phyloP scores from a whole-genome alignment of 2,797 vertebrate genomes.

The Channa striata region DNA sequence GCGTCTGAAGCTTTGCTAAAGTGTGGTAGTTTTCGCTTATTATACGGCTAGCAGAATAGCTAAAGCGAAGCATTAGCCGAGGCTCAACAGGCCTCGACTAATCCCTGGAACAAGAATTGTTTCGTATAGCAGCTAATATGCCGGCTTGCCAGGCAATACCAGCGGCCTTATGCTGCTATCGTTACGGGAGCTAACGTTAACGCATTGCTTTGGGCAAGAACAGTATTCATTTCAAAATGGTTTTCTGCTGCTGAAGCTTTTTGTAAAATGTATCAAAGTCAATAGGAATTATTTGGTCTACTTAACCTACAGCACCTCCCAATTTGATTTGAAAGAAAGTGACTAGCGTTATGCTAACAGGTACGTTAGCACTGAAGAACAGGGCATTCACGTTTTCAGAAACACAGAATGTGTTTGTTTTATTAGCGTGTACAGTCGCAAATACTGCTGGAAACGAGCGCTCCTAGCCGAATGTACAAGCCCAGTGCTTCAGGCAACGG shows the following conservation, averaged over 20 bases:
- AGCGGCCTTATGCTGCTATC: neutral
- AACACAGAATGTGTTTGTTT: neutral
- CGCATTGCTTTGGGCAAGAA: neutral
- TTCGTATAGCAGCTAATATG: conserved; percentile 14
- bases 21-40: neutral
- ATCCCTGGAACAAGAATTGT: conserved; percentile 77
- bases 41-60: conserved; percentile 9
- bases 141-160: conserved; percentile 21
- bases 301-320: neutral
- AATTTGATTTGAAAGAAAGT: neutral
- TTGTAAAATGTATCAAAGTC: no score
- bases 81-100: conserved; percentile 76
- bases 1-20: neutral
- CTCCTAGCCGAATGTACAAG: neutral
- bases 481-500: neutral
- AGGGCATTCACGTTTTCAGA: no score
- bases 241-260: no score
- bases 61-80: conserved; percentile 35
- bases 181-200: neutral
- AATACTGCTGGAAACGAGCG: no score
- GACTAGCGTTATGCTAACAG: neutral
- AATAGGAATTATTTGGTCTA: neutral
- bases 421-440: neutral
- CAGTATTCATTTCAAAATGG: no score
- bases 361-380: neutral